phyloP scores from a whole-genome alignment of 2,113 vertebrate genomes.

The Butorides virescens region DNA sequence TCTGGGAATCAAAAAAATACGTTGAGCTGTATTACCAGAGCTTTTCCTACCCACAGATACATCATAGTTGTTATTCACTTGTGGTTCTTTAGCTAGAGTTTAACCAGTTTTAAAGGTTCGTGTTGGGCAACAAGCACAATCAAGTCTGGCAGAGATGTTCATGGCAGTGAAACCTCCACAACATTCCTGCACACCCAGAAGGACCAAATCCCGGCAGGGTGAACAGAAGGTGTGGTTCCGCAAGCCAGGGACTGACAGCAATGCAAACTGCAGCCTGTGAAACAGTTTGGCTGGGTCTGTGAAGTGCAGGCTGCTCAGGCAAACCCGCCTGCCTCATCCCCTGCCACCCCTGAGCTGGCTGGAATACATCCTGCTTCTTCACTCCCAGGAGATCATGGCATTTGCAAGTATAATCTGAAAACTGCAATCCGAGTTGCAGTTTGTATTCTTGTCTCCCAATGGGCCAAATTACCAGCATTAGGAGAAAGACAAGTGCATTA shows the following conservation, averaged over 20 bases:
- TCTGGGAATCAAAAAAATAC: background rate
- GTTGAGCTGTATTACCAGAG: background rate
- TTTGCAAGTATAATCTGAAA: constrained; percentile 18
- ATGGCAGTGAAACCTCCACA: background rate
- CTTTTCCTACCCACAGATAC: background rate
- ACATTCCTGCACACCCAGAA: background rate
- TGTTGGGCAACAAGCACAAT: background rate
- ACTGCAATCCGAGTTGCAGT: background rate
- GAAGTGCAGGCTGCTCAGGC: background rate
- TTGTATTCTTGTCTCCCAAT: background rate
- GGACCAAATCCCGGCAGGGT: background rate
- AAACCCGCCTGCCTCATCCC: background rate
- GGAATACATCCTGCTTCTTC: background rate
- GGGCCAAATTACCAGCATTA: constrained; percentile 18
- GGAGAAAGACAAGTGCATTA: background rate
- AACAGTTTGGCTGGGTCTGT: background rate
- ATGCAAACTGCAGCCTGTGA: background rate
- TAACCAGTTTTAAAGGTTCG: background rate
- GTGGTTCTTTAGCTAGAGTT: background rate
- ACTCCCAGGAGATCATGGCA: background rate
- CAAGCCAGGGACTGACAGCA: background rate
- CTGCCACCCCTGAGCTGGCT: background rate
- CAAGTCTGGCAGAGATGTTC: background rate
- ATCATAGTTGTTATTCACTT: background rate
- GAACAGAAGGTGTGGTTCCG: background rate